Conservation (phyloP, 37 sponge, comb jelly and placozoan genomes). For the Corticium candelabrum region DNA sequence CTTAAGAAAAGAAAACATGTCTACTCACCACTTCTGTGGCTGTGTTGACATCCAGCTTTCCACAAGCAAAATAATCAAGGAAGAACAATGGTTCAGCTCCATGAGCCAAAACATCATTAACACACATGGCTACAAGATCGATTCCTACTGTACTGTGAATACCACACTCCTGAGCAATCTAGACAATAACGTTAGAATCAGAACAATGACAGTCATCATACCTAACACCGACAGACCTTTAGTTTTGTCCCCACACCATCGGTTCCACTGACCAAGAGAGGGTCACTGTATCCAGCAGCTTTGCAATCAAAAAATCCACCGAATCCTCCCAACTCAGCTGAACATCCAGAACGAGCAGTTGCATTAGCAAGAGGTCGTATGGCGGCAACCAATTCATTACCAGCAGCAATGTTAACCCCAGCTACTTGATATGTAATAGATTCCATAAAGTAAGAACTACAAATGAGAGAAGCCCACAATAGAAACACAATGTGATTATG, state of each 20-base stretch:
- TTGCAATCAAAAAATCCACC: slow-evolving; percentile 10
- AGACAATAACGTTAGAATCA: neutral
- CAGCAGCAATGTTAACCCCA: slow-evolving; percentile 14
- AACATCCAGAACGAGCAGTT: slow-evolving; percentile 8
- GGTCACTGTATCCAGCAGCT: slow-evolving; percentile 6
- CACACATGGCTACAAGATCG: slow-evolving; percentile 21
- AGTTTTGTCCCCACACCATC: slow-evolving; percentile 26
- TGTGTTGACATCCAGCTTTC: slow-evolving; percentile 5
- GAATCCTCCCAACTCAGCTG: slow-evolving; percentile 8
- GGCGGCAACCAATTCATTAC: slow-evolving; percentile 7
- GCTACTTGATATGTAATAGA: neutral
- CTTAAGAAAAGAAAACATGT: too few relatives aligned
- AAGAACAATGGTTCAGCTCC: slow-evolving; percentile 10
- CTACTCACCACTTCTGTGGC: slow-evolving; percentile 3
- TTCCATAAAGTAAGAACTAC: too few relatives aligned
- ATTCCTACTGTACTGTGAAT: slow-evolving; percentile 2
- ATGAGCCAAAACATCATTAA: slow-evolving; percentile 12
- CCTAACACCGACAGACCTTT: neutral
- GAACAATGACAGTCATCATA: neutral
- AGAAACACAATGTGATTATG: too few relatives aligned
- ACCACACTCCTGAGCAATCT: slow-evolving; percentile 9
- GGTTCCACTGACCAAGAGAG: slow-evolving; percentile 6
- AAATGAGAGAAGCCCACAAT: too few relatives aligned
- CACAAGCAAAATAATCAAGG: slow-evolving; percentile 2
- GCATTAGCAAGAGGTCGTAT: slow-evolving; percentile 6